A percentile compares a stretch with the other conserved stretches of the same genome.
phyloP scores from a whole-genome alignment of 30 jellyfish, hydroid and myxozoan species.

The Morbakka virulenta region DNA sequence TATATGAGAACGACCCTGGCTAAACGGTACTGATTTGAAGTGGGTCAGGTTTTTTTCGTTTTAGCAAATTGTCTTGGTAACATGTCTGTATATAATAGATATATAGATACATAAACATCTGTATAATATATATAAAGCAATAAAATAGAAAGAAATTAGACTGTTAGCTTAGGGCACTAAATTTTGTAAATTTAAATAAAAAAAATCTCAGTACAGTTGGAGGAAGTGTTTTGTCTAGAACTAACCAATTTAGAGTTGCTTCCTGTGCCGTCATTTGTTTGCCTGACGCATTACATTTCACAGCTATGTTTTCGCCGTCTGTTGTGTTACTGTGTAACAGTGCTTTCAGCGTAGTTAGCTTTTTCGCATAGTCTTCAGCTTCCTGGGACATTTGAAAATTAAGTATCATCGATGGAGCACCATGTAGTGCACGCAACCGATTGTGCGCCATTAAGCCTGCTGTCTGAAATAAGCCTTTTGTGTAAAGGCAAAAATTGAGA shows the following conservation, averaged over 20 bases:
- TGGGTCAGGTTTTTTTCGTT: no score
- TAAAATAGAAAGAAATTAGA: not conserved
- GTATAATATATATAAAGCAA: no score
- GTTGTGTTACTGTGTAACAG: slow-evolving; percentile 39
- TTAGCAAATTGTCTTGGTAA: no score
- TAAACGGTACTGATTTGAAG: no score
- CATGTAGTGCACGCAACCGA: slow-evolving; percentile 38
- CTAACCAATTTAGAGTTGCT: slow-evolving; percentile 74
- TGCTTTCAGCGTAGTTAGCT: slow-evolving; percentile 26
- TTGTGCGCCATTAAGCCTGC: slow-evolving; percentile 52
- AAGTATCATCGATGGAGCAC: slow-evolving; percentile 24
- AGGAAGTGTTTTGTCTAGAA: not conserved
- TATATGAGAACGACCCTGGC: no score
- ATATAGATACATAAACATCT: no score
- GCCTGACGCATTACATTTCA: slow-evolving; percentile 47
- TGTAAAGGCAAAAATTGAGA: no score
- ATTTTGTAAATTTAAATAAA: no score
- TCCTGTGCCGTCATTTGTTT: slow-evolving; percentile 63
- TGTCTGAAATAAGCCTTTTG: no score
- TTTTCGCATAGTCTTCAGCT: slow-evolving; percentile 74
- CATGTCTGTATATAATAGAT: no score
- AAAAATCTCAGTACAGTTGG: no score
- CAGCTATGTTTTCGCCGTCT: slow-evolving; percentile 85
- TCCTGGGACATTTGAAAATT: slow-evolving; percentile 54
- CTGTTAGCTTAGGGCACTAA: no score